A percentile compares a stretch with the other conserved stretches of the same genome.
phyloP scores from a whole-genome alignment of 1,140 invertebrate species.

The Drosophila parabipectinata region DNA sequence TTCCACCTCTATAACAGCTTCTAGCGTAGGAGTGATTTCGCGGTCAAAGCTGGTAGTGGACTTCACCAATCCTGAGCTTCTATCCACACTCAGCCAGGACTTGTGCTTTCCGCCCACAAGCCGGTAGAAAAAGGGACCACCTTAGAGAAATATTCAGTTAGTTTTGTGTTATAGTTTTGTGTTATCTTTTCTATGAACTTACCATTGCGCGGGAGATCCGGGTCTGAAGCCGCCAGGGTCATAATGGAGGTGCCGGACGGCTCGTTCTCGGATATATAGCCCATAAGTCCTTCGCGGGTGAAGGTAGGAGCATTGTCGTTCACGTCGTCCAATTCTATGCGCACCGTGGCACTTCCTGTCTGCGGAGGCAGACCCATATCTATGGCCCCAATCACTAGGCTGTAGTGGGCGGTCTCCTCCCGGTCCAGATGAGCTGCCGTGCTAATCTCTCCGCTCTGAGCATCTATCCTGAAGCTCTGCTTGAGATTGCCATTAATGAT shows the following conservation, averaged over 20 bases:
- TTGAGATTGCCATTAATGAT: conserved; percentile 93
- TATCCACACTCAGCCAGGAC: conserved; percentile 86
- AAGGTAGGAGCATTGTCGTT: conserved; percentile 97
- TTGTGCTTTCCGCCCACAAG: conserved; percentile 91
- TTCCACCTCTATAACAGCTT: conserved; percentile 92
- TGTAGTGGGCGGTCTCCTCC: conserved; percentile 91
- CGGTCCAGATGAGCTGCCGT: conserved; percentile 91
- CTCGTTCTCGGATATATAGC: conserved; percentile 94
- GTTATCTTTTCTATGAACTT: background rate
- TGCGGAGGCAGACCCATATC: conserved; percentile 94
- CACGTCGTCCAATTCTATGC: conserved; percentile 89
- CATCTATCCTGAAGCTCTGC: conserved; percentile 95
- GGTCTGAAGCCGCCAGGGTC: conserved; percentile 93
- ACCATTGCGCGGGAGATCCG: conserved; percentile 95
- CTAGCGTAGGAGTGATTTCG: conserved; percentile 90
- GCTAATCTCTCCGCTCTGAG: conserved; percentile 92
- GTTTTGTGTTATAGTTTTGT: background rate
- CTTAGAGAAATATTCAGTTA: background rate
- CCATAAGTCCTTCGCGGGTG: conserved; percentile 88
- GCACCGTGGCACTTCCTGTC: conserved; percentile 93
- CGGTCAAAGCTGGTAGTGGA: conserved; percentile 92
- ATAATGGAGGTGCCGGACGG: conserved; percentile 93
- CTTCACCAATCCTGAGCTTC: conserved; percentile 91
- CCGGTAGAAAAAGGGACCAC: conserved; percentile 92
- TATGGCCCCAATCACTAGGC: conserved; percentile 94